phyloP scores from a whole-genome alignment of 2,797 vertebrate genomes.

The Tarsius wallacei region DNA sequence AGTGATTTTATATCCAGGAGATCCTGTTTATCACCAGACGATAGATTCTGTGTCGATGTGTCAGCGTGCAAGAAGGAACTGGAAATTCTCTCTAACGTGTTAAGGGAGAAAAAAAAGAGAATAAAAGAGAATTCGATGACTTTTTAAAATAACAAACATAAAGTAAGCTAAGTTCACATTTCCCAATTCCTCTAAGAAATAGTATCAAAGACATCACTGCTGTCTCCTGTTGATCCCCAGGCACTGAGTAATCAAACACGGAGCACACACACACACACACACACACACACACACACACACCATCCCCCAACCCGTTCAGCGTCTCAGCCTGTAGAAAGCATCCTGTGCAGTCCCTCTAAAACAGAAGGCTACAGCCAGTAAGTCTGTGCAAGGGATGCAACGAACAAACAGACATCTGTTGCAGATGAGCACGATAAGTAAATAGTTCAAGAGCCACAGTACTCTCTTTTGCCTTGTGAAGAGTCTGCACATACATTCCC shows the following conservation, averaged over 20 bases:
- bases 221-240: conserved; percentile 27
- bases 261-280: not conserved
- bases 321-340: conserved; percentile 27
- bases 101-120: not conserved
- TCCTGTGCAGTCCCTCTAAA: conserved; percentile 76
- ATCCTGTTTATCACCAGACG: not conserved
- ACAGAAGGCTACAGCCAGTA: conserved; percentile 82
- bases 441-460: conserved; percentile 64
- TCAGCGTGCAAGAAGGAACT: not conserved
- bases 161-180: not conserved
- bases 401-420: conserved; percentile 82
- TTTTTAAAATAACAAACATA: conserved; percentile 38
- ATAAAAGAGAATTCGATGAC: not conserved
- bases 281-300: not conserved
- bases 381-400: conserved; percentile 80
- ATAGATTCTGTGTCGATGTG: not conserved
- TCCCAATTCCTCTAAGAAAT: conserved; percentile 43
- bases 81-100: not conserved
- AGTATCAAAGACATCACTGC: not conserved
- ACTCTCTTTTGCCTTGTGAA: not conserved
- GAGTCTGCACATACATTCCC: conserved; percentile 20
- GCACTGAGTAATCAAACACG: conserved; percentile 54
- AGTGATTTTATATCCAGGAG: not conserved
- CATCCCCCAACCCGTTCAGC: not conserved
- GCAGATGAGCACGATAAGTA: conserved; percentile 73